Conservation (phyloP, 2,797 vertebrate species). For the Distichodus sexfasciatus region DNA sequence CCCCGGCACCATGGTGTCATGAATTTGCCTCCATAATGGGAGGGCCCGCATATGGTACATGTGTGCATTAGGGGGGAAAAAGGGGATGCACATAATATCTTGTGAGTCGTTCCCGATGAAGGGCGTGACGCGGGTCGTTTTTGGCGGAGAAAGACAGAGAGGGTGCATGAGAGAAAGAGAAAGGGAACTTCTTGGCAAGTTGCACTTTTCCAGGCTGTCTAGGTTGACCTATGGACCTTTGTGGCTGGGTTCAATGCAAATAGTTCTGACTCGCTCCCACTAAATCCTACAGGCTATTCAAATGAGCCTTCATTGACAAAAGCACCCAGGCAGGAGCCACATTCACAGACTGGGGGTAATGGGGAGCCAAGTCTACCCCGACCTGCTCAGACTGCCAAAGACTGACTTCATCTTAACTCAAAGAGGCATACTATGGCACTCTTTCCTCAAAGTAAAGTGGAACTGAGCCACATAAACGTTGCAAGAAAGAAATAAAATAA, state of each 20-base stretch:
- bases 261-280: constrained; percentile 86
- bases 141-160: constrained; percentile 12
- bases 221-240: constrained; percentile 90
- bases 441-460: neutral
- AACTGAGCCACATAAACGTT: neutral
- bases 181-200: constrained; percentile 70
- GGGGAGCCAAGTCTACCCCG: neutral
- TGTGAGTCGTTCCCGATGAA: neutral
- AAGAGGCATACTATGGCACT: neutral
- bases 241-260: constrained; percentile 94
- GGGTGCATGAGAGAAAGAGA: constrained; percentile 23
- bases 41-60: neutral
- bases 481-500: neutral
- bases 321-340: constrained; percentile 9
- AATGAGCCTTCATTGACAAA: constrained; percentile 70
- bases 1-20: constrained; percentile 67
- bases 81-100: neutral
- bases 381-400: neutral
- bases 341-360: constrained; percentile 59
- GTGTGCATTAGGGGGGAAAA: neutral
- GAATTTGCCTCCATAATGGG: constrained; percentile 60
- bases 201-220: constrained; percentile 83
- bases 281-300: constrained; percentile 83
- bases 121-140: constrained; percentile 7
- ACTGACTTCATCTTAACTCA: neutral